phyloP scores from a whole-genome alignment of 2,113 vertebrate species.

The Hiodon tergisus region DNA sequence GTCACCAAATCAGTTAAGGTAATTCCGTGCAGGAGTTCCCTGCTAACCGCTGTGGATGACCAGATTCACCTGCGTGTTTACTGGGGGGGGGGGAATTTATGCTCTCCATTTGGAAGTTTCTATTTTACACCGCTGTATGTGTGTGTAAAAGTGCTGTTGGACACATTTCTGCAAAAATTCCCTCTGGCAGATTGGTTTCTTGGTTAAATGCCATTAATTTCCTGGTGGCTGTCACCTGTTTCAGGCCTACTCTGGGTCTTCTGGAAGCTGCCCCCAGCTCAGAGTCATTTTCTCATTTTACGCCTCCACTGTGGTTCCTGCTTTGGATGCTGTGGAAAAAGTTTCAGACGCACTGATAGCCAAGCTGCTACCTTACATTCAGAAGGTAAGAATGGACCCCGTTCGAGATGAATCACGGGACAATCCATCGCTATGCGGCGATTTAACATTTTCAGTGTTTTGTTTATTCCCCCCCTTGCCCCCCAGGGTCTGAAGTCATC shows the following conservation, averaged over 20 bases:
- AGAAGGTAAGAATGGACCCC: conserved; percentile 66
- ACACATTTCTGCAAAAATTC: not conserved
- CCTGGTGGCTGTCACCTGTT: not conserved
- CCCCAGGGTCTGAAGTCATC: conserved; percentile 82
- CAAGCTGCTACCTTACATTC: conserved; percentile 84
- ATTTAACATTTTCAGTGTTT: not conserved
- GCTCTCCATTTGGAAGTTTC: not conserved
- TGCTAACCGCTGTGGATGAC: not conserved
- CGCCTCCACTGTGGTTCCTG: conserved; percentile 76
- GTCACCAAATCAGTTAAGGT: conserved; percentile 84
- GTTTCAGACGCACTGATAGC: conserved; percentile 74
- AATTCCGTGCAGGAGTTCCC: not conserved
- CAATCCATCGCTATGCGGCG: not conserved
- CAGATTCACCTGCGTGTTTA: not conserved
- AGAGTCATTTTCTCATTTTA: conserved; percentile 90
- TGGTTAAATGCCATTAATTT: not conserved
- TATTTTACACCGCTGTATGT: not conserved
- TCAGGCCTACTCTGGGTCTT: conserved; percentile 73
- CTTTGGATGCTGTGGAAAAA: conserved; percentile 67
- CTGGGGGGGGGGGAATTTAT: not conserved
- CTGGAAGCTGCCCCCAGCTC: conserved; percentile 64
- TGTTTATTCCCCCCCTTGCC: not conserved
- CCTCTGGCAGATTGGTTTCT: not conserved
- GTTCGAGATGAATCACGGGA: not conserved
- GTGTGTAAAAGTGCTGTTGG: no score